Evolutionary conservation across 1,140 invertebrate species (phyloP).

Genomic region (Trichonephila clavata): DNA sequence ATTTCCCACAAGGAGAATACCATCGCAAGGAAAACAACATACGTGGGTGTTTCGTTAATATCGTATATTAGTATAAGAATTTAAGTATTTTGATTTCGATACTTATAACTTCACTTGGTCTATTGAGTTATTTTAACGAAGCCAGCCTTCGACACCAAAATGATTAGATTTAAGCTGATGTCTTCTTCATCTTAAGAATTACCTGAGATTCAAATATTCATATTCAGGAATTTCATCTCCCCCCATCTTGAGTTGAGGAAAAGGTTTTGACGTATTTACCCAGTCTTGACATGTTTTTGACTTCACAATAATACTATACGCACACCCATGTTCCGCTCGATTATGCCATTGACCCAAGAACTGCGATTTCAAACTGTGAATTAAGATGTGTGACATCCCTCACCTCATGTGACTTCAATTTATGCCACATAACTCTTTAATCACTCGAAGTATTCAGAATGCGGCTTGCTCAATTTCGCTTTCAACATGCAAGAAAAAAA

Average conservation of each 20-base stretch:
- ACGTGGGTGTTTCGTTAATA: too few species aligned
- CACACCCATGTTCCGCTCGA: not conserved
- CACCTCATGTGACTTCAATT: not conserved
- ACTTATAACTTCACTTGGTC: too few species aligned
- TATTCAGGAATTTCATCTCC: too few species aligned
- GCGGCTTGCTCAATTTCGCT: constrained; percentile 13
- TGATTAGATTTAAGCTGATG: too few species aligned
- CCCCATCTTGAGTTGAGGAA: not conserved
- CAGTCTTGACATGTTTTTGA: not conserved
- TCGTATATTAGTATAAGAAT: too few species aligned
- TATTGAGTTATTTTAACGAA: too few species aligned
- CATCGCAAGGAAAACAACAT: too few species aligned
- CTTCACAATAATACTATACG: not conserved
- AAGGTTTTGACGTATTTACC: not conserved
- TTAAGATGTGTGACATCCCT: constrained; percentile 20
- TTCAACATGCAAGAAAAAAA: not conserved
- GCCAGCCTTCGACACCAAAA: too few species aligned
- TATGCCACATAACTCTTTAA: not conserved
- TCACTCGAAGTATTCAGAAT: not conserved
- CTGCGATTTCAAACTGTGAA: not conserved
- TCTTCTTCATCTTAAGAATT: too few species aligned
- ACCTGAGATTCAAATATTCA: too few species aligned
- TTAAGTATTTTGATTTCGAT: too few species aligned
- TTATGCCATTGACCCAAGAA: not conserved
- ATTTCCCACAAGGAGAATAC: too few species aligned